Percentiles rank a stretch among this genome's conserved stretches.
These are phyloP conservation scores for Leucoraja erinaceus DNA, from an alignment of 2,113 vertebrate species.

Conservation along the genomic window DNA sequence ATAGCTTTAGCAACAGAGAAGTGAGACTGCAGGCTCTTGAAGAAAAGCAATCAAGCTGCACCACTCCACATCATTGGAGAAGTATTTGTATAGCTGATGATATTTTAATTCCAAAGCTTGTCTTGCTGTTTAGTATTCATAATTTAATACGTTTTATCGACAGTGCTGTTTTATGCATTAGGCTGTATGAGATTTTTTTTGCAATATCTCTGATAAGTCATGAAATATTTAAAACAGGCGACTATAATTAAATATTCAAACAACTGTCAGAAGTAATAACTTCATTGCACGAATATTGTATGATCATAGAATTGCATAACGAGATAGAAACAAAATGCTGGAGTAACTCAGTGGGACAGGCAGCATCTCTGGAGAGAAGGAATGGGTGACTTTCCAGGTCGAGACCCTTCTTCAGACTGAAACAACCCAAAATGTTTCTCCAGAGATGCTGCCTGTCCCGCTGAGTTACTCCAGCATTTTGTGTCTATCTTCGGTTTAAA, in stretches of 20 bases:
- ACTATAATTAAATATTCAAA: neutral
- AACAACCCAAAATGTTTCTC: no score
- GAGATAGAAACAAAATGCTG: no score
- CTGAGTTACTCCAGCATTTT: no score
- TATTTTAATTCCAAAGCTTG: constrained; percentile 8
- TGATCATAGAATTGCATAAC: neutral
- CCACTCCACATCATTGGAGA: neutral
- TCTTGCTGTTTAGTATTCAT: constrained; percentile 16
- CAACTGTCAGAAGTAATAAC: neutral
- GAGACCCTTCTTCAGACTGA: no score
- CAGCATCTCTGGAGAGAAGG: no score
- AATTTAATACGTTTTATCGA: constrained; percentile 20
- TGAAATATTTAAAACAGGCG: neutral
- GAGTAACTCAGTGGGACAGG: no score
- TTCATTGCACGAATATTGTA: neutral
- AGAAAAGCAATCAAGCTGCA: neutral
- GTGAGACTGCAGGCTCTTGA: neutral
- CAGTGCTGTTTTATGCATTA: neutral
- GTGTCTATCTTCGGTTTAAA: no score
- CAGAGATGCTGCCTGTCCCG: no score
- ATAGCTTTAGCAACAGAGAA: neutral
- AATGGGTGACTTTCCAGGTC: no score
- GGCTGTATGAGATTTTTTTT: neutral
- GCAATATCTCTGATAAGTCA: constrained; percentile 19
- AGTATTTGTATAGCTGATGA: constrained; percentile 26